Evolutionary conservation across 2,888 invertebrate genomes (phyloP), one percentile per base, ranked within the genome.

Genomic region (Oegoconia quadripuncta): DNA sequence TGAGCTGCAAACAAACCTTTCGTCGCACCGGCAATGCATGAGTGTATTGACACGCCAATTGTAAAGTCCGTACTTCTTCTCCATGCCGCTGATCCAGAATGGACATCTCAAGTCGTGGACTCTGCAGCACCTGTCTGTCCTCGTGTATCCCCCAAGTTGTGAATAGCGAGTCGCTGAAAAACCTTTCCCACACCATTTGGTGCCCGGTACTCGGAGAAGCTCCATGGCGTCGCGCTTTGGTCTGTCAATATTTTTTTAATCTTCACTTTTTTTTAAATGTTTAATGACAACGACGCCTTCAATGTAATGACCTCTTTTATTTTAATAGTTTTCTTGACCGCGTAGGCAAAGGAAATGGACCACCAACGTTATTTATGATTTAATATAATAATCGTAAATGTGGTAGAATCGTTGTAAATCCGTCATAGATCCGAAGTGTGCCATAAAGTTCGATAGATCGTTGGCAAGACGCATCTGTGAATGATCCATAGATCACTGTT

Each of bases 181-280:
- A 1, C 97, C 97, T 56, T 93, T 93, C 15, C 97, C 97, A 76
- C 97, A 97, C 97, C 97, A 97, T 69, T 95, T 94, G 1, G 97
- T 97, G 32, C 97, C 97, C 1, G 97, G 97, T 31, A 95, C 92
- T 47, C 95, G 91, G 40, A 96, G 89, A 55, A 94, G 79, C 68
- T 94, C 93, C 69, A 77, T 80, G 1, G 81, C 74, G 46, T 83
- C 81, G 15, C 88, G 77, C 52, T 83, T 83, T 51, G 70, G 64
- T 77, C 86, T 84, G 75, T 64, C 55, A 56, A 64, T n/a, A n/a
- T n/a, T n/a, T n/a, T n/a, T 46, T 48, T 41, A 30, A 18, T 16
- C 35, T 38, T 38, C 29, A 36, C 22, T 38, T 42, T 39, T 34
- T 32, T 35, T 30, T 15, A 12, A 15, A n/a, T 15, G 7, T 20